phyloP scores from a whole-genome alignment of 2,797 vertebrate genomes.

The Sparidentex hasta region DNA sequence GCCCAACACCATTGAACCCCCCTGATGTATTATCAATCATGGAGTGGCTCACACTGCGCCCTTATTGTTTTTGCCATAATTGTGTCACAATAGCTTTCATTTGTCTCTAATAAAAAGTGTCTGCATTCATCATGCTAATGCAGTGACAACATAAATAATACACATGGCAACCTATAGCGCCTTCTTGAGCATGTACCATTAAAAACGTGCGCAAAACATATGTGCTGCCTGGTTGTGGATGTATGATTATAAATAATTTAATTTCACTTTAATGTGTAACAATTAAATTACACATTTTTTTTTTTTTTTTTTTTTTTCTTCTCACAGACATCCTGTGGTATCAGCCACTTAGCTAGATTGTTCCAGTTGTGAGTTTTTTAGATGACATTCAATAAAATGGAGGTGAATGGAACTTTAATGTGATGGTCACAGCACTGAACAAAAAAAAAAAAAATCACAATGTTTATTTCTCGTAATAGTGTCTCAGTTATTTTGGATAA shows the following conservation, averaged over 20 bases:
- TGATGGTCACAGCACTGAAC: neutral
- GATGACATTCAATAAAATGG: neutral
- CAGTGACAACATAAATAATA: slow-evolving; percentile 75
- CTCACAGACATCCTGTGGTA: neutral
- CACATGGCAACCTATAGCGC: slow-evolving; percentile 57
- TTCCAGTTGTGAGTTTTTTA: neutral
- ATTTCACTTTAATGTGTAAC: slow-evolving; percentile 49
- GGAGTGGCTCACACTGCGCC: slow-evolving; percentile 70
- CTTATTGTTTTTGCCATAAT: slow-evolving; percentile 86
- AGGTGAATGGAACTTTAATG: neutral
- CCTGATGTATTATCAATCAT: slow-evolving; percentile 81
- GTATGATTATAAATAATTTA: slow-evolving; percentile 41
- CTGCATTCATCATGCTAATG: slow-evolving; percentile 80
- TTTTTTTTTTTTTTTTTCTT: too few relatives aligned
- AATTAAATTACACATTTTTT: slow-evolving; percentile 42
- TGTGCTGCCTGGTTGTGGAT: slow-evolving; percentile 50
- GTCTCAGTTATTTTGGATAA: neutral
- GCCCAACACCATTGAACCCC: slow-evolving; percentile 73
- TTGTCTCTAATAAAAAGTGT: slow-evolving; percentile 84
- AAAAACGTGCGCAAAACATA: slow-evolving; percentile 51
- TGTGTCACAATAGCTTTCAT: slow-evolving; percentile 82
- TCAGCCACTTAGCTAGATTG: neutral
- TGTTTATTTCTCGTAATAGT: neutral
- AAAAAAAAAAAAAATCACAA: neutral
- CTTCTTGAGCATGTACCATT: slow-evolving; percentile 45